These are phyloP conservation scores for Xanthia togata DNA, from an alignment of 2,888 invertebrate species.

Conservation along the genomic window DNA sequence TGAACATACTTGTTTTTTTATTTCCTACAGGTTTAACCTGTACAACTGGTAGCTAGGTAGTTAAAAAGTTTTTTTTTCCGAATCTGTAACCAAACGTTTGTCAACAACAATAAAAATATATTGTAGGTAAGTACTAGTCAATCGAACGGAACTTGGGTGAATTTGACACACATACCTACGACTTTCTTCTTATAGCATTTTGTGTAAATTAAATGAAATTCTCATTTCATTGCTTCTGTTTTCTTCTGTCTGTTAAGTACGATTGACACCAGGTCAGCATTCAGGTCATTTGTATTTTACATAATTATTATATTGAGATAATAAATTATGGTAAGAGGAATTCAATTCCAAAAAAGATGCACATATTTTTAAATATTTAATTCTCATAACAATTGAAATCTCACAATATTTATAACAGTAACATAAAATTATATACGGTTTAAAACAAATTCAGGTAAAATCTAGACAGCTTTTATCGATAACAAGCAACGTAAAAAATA, in stretches of 20 bases:
- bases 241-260: too few species aligned
- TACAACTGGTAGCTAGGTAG: neutral
- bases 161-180: neutral
- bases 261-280: conserved; percentile 23
- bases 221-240: conserved; percentile 21
- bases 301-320: conserved; percentile 20
- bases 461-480: conserved; percentile 15
- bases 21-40: neutral
- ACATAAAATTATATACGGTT: conserved; percentile 21
- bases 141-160: neutral
- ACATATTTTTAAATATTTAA: conserved; percentile 35
- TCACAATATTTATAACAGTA: conserved; percentile 17
- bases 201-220: neutral
- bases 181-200: neutral
- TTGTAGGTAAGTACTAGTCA: neutral
- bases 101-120: neutral
- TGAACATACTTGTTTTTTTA: neutral
- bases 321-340: neutral
- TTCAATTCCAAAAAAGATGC: neutral
- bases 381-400: conserved; percentile 4
- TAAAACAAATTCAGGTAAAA: conserved; percentile 6
- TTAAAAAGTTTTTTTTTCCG: neutral
- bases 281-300: conserved; percentile 34
- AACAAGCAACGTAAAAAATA: conserved; percentile 6
- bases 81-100: neutral